Conservation (phyloP, 1,140 invertebrate genomes). For the Solenopsis invicta region DNA sequence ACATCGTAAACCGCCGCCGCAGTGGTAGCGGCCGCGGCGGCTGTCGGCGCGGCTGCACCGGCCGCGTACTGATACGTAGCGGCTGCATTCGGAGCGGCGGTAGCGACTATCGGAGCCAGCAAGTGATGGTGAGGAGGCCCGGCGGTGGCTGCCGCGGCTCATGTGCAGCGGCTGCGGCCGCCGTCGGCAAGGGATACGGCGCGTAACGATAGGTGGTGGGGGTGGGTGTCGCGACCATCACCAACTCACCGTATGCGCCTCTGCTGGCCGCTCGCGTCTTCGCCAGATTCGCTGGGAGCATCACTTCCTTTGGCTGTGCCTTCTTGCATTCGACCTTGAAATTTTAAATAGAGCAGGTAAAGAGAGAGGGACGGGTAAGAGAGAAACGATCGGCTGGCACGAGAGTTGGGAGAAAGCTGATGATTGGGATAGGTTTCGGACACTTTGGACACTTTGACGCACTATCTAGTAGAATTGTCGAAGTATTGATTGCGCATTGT, state of each 20-base stretch:
- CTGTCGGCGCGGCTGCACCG: conserved; percentile 80
- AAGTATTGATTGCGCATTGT: not conserved
- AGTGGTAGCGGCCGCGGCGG: conserved; percentile 84
- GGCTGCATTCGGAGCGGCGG: conserved; percentile 86
- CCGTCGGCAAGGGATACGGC: conserved; percentile 86
- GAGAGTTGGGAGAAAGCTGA: not conserved
- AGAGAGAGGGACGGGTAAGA: conserved; percentile 23
- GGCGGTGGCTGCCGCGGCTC: conserved; percentile 83
- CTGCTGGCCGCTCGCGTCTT: conserved; percentile 96
- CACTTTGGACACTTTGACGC: not conserved
- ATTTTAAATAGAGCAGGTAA: conserved; percentile 55
- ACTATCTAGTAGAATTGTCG: not conserved
- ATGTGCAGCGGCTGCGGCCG: conserved; percentile 84
- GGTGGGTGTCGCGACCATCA: conserved; percentile 90
- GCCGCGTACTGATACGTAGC: conserved; percentile 87
- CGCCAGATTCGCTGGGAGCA: conserved; percentile 97
- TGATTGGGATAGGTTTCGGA: not conserved
- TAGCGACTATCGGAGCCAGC: conserved; percentile 85
- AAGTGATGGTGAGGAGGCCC: conserved; percentile 82
- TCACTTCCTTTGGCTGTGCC: conserved; percentile 99
- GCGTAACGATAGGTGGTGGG: conserved; percentile 90
- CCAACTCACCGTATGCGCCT: conserved; percentile 98
- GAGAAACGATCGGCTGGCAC: not conserved
- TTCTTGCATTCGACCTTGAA: conserved; percentile 99
- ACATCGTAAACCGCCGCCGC: conserved; percentile 87